Evolutionary conservation across 2,888 invertebrate species (phyloP).

Genomic region (Mamestra brassicae): DNA sequence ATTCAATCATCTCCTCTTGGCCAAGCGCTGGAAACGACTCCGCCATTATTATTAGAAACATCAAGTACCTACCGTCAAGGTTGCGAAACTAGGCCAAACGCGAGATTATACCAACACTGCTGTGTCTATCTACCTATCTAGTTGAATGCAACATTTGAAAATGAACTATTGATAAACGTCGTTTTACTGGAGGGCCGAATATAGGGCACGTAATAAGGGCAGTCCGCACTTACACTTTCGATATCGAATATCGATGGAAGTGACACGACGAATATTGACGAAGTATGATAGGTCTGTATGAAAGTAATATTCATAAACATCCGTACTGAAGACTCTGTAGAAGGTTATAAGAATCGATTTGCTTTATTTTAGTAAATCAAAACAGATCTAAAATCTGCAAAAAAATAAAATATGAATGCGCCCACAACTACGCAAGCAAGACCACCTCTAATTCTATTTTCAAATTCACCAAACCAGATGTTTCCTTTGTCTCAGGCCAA

Average conservation of each 20-base stretch:
- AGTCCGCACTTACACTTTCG: constrained; percentile 48
- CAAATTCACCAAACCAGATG: constrained; percentile 52
- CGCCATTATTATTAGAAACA: constrained; percentile 84
- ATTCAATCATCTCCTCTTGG: constrained; percentile 74
- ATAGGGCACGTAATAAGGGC: constrained; percentile 47
- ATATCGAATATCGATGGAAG: constrained; percentile 22
- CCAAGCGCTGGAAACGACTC: constrained; percentile 79
- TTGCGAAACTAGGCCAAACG: constrained; percentile 86
- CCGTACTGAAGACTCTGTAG: background rate
- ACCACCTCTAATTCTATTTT: constrained; percentile 53
- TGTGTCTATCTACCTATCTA: constrained; percentile 52
- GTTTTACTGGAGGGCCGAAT: constrained; percentile 43
- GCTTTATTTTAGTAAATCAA: background rate
- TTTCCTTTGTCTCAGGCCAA: constrained; percentile 43
- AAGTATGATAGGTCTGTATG: background rate
- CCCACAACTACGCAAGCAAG: constrained; percentile 27
- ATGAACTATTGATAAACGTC: constrained; percentile 44
- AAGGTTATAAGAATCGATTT: background rate
- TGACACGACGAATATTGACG: constrained; percentile 15
- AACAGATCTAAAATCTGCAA: background rate
- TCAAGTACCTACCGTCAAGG: constrained; percentile 82
- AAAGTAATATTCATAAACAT: constrained; percentile 1
- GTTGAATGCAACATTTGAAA: constrained; percentile 57
- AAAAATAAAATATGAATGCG: constrained; percentile 1
- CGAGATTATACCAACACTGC: constrained; percentile 73